Percentiles rank a stretch among this genome's conserved stretches.
These are phyloP conservation scores for Drosophila takahashii DNA, from an alignment of 1,140 invertebrate genomes.

Conservation along the genomic window DNA sequence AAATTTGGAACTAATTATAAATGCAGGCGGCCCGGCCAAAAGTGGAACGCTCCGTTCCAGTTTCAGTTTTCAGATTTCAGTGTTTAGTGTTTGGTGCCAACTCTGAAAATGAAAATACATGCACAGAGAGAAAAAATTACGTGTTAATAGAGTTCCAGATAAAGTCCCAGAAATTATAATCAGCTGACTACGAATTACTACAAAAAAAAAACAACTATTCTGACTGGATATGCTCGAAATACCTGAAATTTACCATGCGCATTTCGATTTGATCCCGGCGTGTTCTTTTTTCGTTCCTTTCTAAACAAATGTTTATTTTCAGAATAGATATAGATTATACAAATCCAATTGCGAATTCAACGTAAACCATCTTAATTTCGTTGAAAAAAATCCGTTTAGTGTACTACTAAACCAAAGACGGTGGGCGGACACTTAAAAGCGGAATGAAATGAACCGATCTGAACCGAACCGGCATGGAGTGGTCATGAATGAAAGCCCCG, in stretches of 20 bases:
- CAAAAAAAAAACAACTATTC: background rate
- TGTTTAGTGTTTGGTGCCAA: conserved; percentile 2
- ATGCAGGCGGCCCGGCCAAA: conserved; percentile 69
- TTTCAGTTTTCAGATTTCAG: conserved; percentile 36
- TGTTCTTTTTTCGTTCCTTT: no score
- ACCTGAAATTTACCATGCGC: no score
- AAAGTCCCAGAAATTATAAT: background rate
- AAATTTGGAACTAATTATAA: conserved; percentile 82
- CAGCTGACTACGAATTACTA: background rate
- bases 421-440: conserved; percentile 63
- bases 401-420: background rate
- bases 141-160: no score
- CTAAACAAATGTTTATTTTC: no score
- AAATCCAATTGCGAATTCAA: no score
- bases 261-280: no score
- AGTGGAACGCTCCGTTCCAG: conserved; percentile 46
- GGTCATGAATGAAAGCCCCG: conserved; percentile 37
- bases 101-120: conserved; percentile 6
- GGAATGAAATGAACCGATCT: conserved; percentile 23
- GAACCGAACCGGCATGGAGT: conserved; percentile 27
- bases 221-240: no score
- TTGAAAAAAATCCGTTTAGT: background rate
- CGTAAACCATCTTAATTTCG: no score
- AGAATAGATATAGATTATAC: background rate
- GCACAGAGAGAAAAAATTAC: background rate